These are phyloP conservation scores for Turdus rufiventris DNA, from an alignment of 2,113 vertebrate species.

Conservation along the genomic window DNA sequence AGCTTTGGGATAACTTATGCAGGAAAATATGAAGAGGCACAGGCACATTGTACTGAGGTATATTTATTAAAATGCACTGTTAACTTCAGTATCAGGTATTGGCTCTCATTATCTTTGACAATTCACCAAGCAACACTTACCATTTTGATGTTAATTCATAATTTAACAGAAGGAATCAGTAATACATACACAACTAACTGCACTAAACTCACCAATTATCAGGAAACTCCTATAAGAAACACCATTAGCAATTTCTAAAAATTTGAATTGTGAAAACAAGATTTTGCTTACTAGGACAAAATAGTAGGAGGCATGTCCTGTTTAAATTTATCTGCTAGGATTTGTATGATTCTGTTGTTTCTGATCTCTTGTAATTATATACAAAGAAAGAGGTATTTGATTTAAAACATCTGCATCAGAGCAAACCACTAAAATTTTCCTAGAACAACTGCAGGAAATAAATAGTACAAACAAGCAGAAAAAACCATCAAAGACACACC, in stretches of 20 bases:
- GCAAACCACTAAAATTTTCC: neutral
- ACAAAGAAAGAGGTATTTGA: neutral
- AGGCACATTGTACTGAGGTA: neutral
- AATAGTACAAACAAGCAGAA: neutral
- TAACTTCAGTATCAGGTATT: neutral
- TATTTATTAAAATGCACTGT: neutral
- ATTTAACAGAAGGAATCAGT: neutral
- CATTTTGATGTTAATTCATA: neutral
- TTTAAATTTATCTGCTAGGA: neutral
- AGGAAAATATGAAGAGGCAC: neutral
- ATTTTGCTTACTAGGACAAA: neutral
- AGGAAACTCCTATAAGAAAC: neutral
- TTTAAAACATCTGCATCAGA: neutral
- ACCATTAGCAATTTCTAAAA: neutral
- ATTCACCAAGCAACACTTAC: neutral
- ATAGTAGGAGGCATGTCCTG: neutral
- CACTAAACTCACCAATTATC: neutral
- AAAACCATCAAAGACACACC: neutral
- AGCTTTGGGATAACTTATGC: neutral
- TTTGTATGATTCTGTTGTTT: accelerated
- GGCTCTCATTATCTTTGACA: neutral
- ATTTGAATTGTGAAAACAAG: neutral
- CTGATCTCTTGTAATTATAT: neutral
- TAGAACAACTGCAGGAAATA: neutral
- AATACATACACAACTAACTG: neutral